Base-by-base conservation (phyloP, 2,888 invertebrate genomes). In the Caenorhabditis becei region DNA sequence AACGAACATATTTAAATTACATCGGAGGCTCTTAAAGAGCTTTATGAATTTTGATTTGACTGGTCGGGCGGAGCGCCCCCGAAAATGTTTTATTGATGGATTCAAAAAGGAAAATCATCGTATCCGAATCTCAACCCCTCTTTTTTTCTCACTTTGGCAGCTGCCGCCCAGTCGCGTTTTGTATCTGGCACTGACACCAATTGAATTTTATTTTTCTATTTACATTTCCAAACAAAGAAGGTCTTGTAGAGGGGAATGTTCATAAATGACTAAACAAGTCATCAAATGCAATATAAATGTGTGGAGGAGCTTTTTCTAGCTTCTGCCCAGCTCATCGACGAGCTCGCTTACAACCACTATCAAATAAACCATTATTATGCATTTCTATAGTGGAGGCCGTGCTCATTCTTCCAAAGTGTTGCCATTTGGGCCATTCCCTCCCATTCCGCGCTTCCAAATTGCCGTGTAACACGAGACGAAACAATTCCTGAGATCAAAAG, bases 221-320 rank as follows among this genome's bases (percentile, higher is more conserved):
- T n/a, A n/a, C n/a, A n/a, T 72, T 63, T 63, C 58, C 44, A 58
- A 72, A 35, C 63, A 63, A 63, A 58, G 49, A 51, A 63, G 14
- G 24, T 20, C 8, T 28, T 16, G 44, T 14, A 53, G 44, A 59
- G 49, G 51, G 28, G 65, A 81, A 79, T 77, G 81, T 70, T 81
- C 83, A 83, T 83, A 83, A 83, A 83, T 83, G 81, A 66, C 83
- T 83, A 78, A 83, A 83, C 83, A 83, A 83, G 74, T 77, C 81
- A 81, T 83, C 83, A 81, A 79, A 81, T 82, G 83, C 83, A 83
- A 83, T 83, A 72, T 77, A 83, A 83, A 83, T 83, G 81, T 66
- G 78, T 47, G 23, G 10, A 53, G 23, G 24, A 62, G 70, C 47
- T 63, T 41, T 41, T 41, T 14, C 41, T 14, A 20, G 72, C 49